These are phyloP conservation scores for Apodemia duryi DNA, from an alignment of 2,888 invertebrate species.

Conservation along the genomic window DNA sequence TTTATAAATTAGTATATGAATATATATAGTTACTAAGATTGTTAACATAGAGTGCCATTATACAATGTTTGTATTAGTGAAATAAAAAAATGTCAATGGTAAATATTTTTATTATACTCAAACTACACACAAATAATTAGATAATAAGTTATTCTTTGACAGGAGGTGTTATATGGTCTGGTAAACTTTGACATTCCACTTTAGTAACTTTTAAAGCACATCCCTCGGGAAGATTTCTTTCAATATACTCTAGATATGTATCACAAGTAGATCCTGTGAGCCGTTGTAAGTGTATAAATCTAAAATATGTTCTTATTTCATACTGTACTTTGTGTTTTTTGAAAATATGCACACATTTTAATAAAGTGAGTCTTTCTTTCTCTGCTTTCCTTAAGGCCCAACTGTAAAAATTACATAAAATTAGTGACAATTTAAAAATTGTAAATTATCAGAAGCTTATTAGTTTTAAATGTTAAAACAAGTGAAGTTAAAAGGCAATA, in stretches of 20 bases:
- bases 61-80: conserved; percentile 10
- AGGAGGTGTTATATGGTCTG: conserved; percentile 75
- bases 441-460: no score
- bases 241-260: conserved; percentile 96
- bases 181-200: conserved; percentile 80
- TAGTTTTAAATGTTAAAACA: no score
- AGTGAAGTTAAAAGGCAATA: no score
- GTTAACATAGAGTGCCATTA: not conserved
- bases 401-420: conserved; percentile 70
- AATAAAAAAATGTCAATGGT: conserved; percentile 15
- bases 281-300: conserved; percentile 88
- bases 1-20: conserved; percentile 8
- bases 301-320: conserved; percentile 95
- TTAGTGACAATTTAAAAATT: no score
- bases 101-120: conserved; percentile 27
- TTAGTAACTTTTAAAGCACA: conserved; percentile 95
- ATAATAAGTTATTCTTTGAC: conserved; percentile 40
- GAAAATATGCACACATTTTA: conserved; percentile 93
- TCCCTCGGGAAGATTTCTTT: conserved; percentile 98
- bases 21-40: not conserved
- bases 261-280: conserved; percentile 97
- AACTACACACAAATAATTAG: conserved; percentile 20
- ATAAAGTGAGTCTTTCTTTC: conserved; percentile 87
- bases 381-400: conserved; percentile 85
- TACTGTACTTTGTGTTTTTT: conserved; percentile 98